phyloP scores from a whole-genome alignment of 2,113 vertebrate genomes.

The Galemys pyrenaicus region DNA sequence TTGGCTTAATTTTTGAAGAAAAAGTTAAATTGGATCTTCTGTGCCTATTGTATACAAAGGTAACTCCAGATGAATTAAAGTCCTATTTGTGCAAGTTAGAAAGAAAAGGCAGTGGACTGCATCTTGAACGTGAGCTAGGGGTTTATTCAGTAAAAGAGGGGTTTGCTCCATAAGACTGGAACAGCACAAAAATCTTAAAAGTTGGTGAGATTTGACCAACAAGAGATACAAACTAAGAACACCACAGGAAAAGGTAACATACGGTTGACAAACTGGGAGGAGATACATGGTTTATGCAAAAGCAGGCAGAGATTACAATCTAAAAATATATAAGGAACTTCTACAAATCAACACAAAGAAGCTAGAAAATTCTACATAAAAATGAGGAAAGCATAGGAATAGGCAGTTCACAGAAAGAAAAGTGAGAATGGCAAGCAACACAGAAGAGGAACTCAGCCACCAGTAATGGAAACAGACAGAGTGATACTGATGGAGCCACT shows the following conservation, averaged over 20 bases:
- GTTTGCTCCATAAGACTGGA: background rate
- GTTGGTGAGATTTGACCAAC: background rate
- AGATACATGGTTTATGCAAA: background rate
- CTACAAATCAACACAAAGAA: background rate
- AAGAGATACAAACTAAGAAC: background rate
- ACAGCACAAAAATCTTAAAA: background rate
- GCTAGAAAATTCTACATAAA: background rate
- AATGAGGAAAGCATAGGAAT: background rate
- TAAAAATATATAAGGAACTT: constrained; percentile 16
- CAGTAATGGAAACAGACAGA: background rate
- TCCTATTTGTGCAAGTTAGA: background rate
- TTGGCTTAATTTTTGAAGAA: background rate
- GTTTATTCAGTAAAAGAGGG: background rate
- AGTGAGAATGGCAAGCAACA: background rate
- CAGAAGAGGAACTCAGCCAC: background rate
- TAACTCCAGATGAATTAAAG: background rate
- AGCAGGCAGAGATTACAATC: background rate
- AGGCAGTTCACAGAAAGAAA: background rate
- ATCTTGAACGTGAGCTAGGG: background rate
- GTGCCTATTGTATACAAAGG: background rate
- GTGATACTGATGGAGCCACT: no score
- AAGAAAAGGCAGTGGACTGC: background rate
- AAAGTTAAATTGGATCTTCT: background rate
- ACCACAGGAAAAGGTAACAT: background rate
- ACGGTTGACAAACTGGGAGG: background rate